phyloP scores from a whole-genome alignment of 1,140 invertebrate genomes.

The Oryctes rhinoceros region DNA sequence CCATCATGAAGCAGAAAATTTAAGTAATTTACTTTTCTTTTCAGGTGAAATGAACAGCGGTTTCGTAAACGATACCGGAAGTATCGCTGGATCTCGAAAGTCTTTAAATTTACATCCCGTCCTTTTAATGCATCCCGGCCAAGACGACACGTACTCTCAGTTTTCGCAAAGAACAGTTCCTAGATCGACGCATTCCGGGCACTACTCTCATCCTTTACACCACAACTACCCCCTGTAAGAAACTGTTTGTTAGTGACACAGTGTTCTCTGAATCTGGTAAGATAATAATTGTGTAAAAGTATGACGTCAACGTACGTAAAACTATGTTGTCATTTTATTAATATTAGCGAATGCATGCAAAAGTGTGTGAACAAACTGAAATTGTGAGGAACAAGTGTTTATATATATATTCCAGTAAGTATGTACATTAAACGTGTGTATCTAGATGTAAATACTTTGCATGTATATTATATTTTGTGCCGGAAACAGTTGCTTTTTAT shows the following conservation, averaged over 20 bases:
- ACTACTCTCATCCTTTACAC: slow-evolving; percentile 58
- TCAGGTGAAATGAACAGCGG: slow-evolving; percentile 87
- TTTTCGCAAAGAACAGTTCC: slow-evolving; percentile 74
- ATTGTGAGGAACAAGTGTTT: background rate
- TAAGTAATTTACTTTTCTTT: slow-evolving; percentile 50
- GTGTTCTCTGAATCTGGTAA: background rate
- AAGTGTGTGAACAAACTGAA: background rate
- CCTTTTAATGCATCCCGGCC: slow-evolving; percentile 74
- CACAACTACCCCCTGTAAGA: slow-evolving; percentile 56
- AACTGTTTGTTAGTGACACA: background rate
- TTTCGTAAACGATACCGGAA: slow-evolving; percentile 82
- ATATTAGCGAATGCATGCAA: background rate
- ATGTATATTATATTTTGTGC: background rate
- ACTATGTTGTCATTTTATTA: background rate
- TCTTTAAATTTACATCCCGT: slow-evolving; percentile 88
- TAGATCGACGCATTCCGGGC: slow-evolving; percentile 57
- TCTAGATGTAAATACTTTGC: slow-evolving; percentile 13
- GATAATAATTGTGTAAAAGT: background rate
- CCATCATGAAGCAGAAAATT: too few relatives aligned
- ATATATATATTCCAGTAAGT: background rate
- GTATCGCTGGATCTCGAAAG: slow-evolving; percentile 83
- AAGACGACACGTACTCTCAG: slow-evolving; percentile 76
- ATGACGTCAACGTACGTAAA: background rate
- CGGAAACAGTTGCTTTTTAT: background rate
- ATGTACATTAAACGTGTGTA: background rate